Conservation (phyloP, 2,113 vertebrate species). For the Gallinago undulata region DNA sequence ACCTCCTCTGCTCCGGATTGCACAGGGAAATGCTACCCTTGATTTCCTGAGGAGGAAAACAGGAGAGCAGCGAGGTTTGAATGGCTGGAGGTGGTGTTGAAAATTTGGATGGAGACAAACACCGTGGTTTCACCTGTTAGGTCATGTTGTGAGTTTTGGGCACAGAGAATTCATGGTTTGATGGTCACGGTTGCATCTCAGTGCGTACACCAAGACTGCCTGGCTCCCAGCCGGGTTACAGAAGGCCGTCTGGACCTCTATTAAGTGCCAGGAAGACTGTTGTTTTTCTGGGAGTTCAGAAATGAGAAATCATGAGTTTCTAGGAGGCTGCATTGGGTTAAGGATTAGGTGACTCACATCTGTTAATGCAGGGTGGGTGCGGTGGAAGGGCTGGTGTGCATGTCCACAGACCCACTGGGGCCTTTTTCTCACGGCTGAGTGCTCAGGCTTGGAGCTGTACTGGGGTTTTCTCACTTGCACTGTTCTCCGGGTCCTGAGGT, state of each 20-base stretch:
- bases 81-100: background rate
- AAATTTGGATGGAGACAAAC: background rate
- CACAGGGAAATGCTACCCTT: background rate
- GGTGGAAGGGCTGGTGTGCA: accelerated
- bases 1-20: background rate
- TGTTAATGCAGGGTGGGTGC: background rate
- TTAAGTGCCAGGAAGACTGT: background rate
- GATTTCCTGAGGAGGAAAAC: background rate
- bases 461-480: background rate
- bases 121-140: background rate
- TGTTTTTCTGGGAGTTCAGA: background rate
- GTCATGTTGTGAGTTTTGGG: background rate
- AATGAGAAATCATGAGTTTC: background rate
- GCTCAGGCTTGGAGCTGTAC: background rate
- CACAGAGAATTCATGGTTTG: background rate
- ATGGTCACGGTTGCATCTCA: background rate
- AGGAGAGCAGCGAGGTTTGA: background rate
- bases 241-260: background rate
- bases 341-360: background rate
- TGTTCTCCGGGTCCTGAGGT: background rate
- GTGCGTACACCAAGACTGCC: accelerated
- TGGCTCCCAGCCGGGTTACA: background rate
- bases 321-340: background rate
- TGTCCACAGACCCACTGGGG: background rate
- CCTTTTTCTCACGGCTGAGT: background rate